Base-by-base conservation (phyloP, 2,797 vertebrate species). In the Telmatherina bonti region DNA sequence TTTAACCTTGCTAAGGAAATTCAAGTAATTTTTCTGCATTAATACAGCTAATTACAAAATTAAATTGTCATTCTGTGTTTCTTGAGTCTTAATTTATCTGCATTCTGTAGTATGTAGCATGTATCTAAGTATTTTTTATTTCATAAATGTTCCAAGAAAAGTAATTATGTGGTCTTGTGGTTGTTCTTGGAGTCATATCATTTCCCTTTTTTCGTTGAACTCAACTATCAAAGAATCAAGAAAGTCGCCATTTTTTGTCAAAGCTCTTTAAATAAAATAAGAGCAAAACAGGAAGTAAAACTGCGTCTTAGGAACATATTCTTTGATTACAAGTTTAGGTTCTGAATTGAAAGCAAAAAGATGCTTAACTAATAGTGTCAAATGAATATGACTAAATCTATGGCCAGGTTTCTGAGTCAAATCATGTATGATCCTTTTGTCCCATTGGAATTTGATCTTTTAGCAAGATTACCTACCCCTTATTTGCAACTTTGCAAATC, bases 401-500 rank as follows among this genome's bases (percentile, higher is more conserved):
- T 6, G 27, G 27, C 6, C 16, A 55, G 22, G 30, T 30, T 35
- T 62, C 27, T 62, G 31, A 45, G 43, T 58, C 31, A 58, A 15
- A 51, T 35, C 16, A n/a, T 33, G 8, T 36, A 22, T 31, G 20
- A 18, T 67, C 4, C 0, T 7, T 57, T 12, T 26, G 20, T 49
- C 41, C 27, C 29, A 33, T 10, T 31, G 53, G 29, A 54, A 24
- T 18, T 36, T 43, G 13, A 16, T 43, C 7, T 22, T 56, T 24
- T 45, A 8, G 15, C 12, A 24, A n/a, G 36, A 43, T 10, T 43
- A 27, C 9, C 41, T 22, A 18, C 18, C 64, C n/a, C 36, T 64
- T 26, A 83, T 79, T 74, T 81, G 35, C 61, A 24, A 51, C 64
- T 56, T 52, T 43, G 38, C 76, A 49, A 76, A 66, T 72, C 73